Evolutionary conservation across 2,888 invertebrate genomes (phyloP).

Genomic region (Mimumesa dahlbomi): DNA sequence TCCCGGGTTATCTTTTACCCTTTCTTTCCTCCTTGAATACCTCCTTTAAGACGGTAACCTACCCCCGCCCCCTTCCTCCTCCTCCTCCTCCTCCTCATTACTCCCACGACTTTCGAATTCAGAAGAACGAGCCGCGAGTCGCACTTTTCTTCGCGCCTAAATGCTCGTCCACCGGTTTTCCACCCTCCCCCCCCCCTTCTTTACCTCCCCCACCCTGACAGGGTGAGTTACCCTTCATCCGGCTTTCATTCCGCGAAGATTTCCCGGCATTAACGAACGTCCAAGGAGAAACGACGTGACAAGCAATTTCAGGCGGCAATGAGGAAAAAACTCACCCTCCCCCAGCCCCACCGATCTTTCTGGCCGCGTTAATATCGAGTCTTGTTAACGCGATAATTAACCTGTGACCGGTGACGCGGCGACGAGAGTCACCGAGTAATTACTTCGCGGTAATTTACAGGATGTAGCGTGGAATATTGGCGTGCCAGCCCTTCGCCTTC

Average conservation of each 20-base stretch:
- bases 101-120: constrained; percentile 31
- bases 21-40: constrained; percentile 22
- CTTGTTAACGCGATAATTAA: constrained; percentile 50
- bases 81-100: constrained; percentile 54
- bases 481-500: too few species aligned
- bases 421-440: constrained; percentile 48
- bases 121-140: constrained; percentile 15
- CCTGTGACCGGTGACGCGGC: constrained; percentile 46
- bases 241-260: constrained; percentile 22
- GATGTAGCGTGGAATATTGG: constrained; percentile 44
- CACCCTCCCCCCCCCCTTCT: constrained; percentile 5
- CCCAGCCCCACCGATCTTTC: too few species aligned
- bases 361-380: constrained; percentile 38
- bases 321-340: constrained; percentile 10
- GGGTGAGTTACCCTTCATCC: constrained; percentile 12
- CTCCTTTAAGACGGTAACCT: constrained; percentile 46
- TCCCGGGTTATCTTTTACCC: neutral
- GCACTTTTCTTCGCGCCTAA: constrained; percentile 27
- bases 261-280: constrained; percentile 42
- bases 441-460: constrained; percentile 44
- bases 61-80: too few species aligned
- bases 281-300: neutral
- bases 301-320: neutral
- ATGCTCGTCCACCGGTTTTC: constrained; percentile 20
- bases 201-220: neutral